phyloP scores from a whole-genome alignment of 2,797 vertebrate genomes.

The Oophaga sylvatica region DNA sequence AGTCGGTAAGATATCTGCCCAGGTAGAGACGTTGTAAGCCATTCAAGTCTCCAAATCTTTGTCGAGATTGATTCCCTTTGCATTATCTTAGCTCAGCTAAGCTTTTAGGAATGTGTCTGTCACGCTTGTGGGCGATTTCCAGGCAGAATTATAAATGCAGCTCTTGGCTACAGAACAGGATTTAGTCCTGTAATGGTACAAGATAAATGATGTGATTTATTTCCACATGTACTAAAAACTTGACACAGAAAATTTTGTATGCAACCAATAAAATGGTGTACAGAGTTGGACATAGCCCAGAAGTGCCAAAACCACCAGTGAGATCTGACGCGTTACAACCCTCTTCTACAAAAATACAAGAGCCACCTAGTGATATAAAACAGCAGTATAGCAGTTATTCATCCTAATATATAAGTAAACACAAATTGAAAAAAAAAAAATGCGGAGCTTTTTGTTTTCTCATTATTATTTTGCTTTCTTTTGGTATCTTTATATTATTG shows the following conservation, averaged over 20 bases:
- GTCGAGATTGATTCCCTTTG: neutral
- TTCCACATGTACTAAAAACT: neutral
- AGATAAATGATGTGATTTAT: neutral
- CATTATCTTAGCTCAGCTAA: neutral
- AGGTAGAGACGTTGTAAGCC: too few species aligned
- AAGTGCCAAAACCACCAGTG: neutral
- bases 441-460: too few species aligned
- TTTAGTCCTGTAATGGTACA: neutral
- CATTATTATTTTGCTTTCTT: too few species aligned
- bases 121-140: neutral
- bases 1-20: neutral
- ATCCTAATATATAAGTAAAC: too few species aligned
- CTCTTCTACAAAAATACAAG: too few species aligned
- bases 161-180: neutral
- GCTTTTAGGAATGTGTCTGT: neutral
- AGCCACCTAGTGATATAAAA: too few species aligned
- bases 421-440: too few species aligned
- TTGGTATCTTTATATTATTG: too few species aligned
- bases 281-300: neutral
- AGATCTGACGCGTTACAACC: neutral
- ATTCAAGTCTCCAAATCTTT: neutral
- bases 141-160: neutral
- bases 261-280: neutral
- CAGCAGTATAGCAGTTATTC: too few species aligned
- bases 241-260: neutral